Evolutionary conservation across 2,113 vertebrate species (phyloP).

Genomic region (Aptenodytes forsteri): DNA sequence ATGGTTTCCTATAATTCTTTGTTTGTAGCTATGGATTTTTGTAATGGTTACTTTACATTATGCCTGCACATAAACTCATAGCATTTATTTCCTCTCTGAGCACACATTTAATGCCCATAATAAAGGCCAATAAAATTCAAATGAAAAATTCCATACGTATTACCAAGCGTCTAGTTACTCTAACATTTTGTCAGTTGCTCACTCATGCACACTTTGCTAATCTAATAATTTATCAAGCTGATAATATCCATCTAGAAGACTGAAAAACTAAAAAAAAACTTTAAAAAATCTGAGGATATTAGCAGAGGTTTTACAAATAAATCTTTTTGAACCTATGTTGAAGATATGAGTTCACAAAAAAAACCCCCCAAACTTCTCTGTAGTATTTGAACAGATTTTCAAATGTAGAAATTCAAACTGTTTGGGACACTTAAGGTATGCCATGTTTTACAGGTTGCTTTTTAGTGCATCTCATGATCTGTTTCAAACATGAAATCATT

Average conservation of each 20-base stretch:
- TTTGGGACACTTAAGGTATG: background rate
- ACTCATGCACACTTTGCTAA: background rate
- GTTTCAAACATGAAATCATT: background rate
- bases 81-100: slow-evolving; percentile 8
- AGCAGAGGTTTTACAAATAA: background rate
- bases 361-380: background rate
- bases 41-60: slow-evolving; percentile 22
- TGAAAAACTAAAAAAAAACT: background rate
- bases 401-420: background rate
- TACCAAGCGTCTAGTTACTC: background rate
- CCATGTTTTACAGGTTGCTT: background rate
- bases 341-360: background rate
- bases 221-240: background rate
- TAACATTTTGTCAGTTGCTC: background rate
- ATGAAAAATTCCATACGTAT: background rate
- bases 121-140: slow-evolving; percentile 47
- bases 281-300: background rate
- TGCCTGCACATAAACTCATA: background rate
- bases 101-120: background rate
- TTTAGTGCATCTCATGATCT: background rate
- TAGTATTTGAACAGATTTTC: background rate
- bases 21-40: slow-evolving; percentile 18
- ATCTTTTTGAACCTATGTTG: background rate
- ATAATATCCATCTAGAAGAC: background rate
- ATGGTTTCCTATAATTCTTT: slow-evolving; percentile 8